Evolutionary conservation across 2,888 invertebrate species (phyloP).

Genomic region (Parnassius smintheus): DNA sequence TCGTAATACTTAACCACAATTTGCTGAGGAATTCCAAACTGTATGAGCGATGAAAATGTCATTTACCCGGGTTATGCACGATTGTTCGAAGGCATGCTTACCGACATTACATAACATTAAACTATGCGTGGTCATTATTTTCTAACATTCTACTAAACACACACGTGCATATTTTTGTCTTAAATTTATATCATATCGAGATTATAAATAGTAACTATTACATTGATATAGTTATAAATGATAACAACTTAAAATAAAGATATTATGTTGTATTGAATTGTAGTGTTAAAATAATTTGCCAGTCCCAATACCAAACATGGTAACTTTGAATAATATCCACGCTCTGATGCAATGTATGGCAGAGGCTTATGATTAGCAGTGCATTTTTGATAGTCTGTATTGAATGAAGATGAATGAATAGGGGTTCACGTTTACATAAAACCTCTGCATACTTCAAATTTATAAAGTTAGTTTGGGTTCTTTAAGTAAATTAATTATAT

Average conservation of each 20-base stretch:
- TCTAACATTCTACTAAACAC: too few species aligned
- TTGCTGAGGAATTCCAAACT: background rate
- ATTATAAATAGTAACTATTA: too few species aligned
- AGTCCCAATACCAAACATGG: background rate
- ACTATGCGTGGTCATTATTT: too few species aligned
- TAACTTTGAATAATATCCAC: background rate
- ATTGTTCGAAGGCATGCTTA: conserved; percentile 2
- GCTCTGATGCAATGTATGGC: background rate
- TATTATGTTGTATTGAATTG: too few species aligned
- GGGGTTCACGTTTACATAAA: too few species aligned
- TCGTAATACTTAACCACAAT: background rate
- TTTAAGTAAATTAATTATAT: too few species aligned
- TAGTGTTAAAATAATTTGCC: background rate
- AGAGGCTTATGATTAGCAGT: background rate
- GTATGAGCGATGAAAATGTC: background rate
- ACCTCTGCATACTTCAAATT: too few species aligned
- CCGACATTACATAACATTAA: background rate
- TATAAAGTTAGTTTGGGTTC: too few species aligned
- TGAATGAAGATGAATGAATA: background rate
- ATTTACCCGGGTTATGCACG: background rate
- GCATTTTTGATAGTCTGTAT: background rate
- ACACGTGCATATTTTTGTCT: too few species aligned
- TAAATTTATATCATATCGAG: too few species aligned
- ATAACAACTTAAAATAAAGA: too few species aligned
- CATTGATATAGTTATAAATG: too few species aligned